These are phyloP conservation scores for Silurus asotus DNA, from an alignment of 2,113 vertebrate species.

Conservation along the genomic window DNA sequence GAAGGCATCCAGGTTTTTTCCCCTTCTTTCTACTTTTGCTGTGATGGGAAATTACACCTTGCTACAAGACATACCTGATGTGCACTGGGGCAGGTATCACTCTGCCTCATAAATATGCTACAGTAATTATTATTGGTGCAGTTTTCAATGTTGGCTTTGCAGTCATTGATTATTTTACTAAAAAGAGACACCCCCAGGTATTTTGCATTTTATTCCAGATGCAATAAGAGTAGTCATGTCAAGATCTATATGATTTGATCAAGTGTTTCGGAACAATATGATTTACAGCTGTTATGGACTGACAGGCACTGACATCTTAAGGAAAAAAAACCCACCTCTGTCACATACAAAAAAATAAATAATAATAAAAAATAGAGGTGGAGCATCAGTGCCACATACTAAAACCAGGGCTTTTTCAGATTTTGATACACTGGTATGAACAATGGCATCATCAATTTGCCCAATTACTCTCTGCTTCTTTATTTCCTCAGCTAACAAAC, in stretches of 20 bases:
- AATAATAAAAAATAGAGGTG: constrained; percentile 41
- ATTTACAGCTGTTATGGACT: neutral
- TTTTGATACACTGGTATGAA: no score
- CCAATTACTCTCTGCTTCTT: neutral
- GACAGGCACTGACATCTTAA: neutral
- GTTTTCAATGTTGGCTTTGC: no score
- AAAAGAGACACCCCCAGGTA: neutral
- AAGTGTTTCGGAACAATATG: neutral
- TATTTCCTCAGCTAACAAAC: neutral
- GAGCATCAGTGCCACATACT: constrained; percentile 55
- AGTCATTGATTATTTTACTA: neutral
- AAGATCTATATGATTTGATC: neutral
- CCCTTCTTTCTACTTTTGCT: neutral
- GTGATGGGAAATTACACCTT: neutral
- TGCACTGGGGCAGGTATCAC: neutral
- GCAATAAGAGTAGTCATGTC: neutral
- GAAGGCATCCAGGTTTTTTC: neutral
- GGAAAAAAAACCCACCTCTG: neutral
- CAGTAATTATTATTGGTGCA: neutral
- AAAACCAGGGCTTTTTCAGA: constrained; percentile 65
- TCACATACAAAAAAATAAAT: neutral
- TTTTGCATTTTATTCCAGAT: neutral
- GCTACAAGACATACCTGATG: neutral
- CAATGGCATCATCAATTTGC: neutral
- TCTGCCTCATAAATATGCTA: neutral